Evolutionary conservation across 1,140 invertebrate species (phyloP).

Genomic region (Drosophila pseudoananassae): DNA sequence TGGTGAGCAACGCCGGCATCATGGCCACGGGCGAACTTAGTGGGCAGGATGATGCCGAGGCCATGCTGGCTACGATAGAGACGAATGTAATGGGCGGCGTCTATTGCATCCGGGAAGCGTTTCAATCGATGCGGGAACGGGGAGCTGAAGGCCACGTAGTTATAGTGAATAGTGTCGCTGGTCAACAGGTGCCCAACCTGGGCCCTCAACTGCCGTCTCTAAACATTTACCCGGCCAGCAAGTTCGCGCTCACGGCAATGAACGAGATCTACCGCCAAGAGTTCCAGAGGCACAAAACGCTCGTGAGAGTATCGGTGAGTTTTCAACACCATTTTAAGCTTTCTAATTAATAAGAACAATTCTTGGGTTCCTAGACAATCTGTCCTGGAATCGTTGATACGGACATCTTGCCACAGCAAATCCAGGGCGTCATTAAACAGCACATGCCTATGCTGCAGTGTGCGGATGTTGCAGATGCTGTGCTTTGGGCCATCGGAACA

Average conservation of each 20-base stretch:
- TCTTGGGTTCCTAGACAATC: conserved; percentile 84
- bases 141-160: conserved; percentile 88
- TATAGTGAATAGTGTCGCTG: conserved; percentile 78
- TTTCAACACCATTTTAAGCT: too few species aligned
- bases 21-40: conserved; percentile 85
- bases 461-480: conserved; percentile 86
- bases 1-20: conserved; percentile 91
- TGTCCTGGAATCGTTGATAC: conserved; percentile 88
- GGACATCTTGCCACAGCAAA: conserved; percentile 84
- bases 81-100: conserved; percentile 89
- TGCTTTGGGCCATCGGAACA: conserved; percentile 86
- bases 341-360: neutral
- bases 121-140: conserved; percentile 88
- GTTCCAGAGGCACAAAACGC: conserved; percentile 81
- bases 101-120: conserved; percentile 88
- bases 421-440: conserved; percentile 53
- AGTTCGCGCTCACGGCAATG: conserved; percentile 86
- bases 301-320: conserved; percentile 87
- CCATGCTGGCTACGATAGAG: conserved; percentile 85
- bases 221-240: conserved; percentile 87
- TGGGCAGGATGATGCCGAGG: conserved; percentile 81
- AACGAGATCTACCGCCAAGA: conserved; percentile 86
- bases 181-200: conserved; percentile 78
- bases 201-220: conserved; percentile 71
- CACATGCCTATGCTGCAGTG: conserved; percentile 79